Percentiles rank a stretch among this genome's conserved stretches.
phyloP scores from a whole-genome alignment of 2,797 vertebrate species.

The Gymnothorax javanicus region DNA sequence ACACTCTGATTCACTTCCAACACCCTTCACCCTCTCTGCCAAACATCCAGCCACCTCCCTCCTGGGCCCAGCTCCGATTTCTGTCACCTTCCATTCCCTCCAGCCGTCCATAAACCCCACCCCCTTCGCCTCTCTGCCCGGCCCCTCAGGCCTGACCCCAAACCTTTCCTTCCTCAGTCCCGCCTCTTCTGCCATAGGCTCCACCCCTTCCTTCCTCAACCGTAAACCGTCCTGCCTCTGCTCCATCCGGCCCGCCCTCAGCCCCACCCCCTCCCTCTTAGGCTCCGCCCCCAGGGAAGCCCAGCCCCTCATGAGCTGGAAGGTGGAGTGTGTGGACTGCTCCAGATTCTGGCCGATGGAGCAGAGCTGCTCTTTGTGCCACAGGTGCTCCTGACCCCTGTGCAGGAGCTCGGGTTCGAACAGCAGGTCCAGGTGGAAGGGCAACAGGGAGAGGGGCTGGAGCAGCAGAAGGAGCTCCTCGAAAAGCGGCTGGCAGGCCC shows the following conservation, averaged over 20 bases:
- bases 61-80: constrained; percentile 43
- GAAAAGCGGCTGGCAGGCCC: constrained; percentile 83
- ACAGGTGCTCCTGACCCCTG: constrained; percentile 84
- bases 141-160: constrained; percentile 50
- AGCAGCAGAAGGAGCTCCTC: constrained; percentile 92
- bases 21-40: constrained; percentile 51
- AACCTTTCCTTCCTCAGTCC: constrained; percentile 58
- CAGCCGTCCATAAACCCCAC: constrained; percentile 42
- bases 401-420: constrained; percentile 90
- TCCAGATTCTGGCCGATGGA: constrained; percentile 79
- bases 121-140: constrained; percentile 61
- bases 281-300: constrained; percentile 51
- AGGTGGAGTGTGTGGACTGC: constrained; percentile 84
- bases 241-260: constrained; percentile 62
- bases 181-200: constrained; percentile 49
- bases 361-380: constrained; percentile 88
- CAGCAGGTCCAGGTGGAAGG: constrained; percentile 91
- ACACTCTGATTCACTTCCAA: constrained; percentile 39
- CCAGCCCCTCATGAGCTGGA: constrained; percentile 87
- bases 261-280: constrained; percentile 19
- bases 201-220: constrained; percentile 36
- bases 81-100: constrained; percentile 37
- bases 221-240: constrained; percentile 51
- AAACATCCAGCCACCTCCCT: constrained; percentile 48
- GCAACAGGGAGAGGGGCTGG: constrained; percentile 92